phyloP scores from a whole-genome alignment of 1,140 invertebrate species.

The Drosophila ambigua region DNA sequence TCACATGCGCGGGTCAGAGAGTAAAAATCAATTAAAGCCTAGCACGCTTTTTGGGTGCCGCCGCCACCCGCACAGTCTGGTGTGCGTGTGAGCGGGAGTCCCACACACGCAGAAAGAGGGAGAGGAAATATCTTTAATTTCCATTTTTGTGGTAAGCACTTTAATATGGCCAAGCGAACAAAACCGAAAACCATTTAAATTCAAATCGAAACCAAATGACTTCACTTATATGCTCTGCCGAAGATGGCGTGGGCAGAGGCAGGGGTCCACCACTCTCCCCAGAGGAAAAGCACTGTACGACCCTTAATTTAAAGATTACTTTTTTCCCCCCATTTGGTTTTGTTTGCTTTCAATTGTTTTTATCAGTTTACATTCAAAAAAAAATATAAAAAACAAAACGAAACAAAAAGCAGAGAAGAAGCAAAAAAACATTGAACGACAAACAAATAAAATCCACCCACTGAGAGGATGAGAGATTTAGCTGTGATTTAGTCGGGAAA shows the following conservation, averaged over 20 bases:
- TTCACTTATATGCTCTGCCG: slow-evolving; percentile 60
- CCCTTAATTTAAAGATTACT: slow-evolving; percentile 81
- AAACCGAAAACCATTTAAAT: slow-evolving; percentile 64
- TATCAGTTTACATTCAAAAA: slow-evolving; percentile 79
- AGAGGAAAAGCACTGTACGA: slow-evolving; percentile 11
- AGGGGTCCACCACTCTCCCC: slow-evolving; percentile 4
- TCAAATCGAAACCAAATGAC: slow-evolving; percentile 75
- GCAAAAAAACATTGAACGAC: slow-evolving; percentile 38
- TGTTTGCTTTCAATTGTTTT: slow-evolving; percentile 82
- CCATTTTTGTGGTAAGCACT: slow-evolving; percentile 60
- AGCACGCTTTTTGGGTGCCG: slow-evolving; percentile 43
- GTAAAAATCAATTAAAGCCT: slow-evolving; percentile 70
- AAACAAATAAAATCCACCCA: slow-evolving; percentile 75
- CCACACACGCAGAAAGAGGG: not conserved
- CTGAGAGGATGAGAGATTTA: slow-evolving; percentile 61
- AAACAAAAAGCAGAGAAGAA: slow-evolving; percentile 24
- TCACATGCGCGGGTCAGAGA: slow-evolving; percentile 52
- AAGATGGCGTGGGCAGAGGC: slow-evolving; percentile 12
- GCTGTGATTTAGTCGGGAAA: slow-evolving; percentile 75
- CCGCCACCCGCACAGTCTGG: not conserved
- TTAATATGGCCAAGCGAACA: slow-evolving; percentile 49
- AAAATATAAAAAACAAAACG: slow-evolving; percentile 30
- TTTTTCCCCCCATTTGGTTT: slow-evolving; percentile 49
- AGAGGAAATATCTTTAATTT: slow-evolving; percentile 1
- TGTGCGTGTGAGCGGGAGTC: slow-evolving; percentile 1